Evolutionary conservation across 1,140 invertebrate species (phyloP), one percentile per base, ranked within the genome.

Genomic region (Drosophila sechellia): DNA sequence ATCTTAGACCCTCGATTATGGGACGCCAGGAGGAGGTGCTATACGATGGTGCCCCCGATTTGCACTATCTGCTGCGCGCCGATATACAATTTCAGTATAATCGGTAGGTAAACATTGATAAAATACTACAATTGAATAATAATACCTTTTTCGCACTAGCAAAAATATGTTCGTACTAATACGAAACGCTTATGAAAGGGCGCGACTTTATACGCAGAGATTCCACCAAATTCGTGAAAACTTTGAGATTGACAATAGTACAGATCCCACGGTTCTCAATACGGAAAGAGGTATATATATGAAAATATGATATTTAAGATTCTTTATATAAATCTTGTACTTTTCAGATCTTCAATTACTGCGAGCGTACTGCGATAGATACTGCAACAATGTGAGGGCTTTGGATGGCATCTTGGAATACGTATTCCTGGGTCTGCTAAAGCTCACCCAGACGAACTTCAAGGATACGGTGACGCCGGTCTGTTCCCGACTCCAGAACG

Each of bases 391-490:
- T 92, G 92, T 95, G 58, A 90, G 93, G 1, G 86, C 92, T 5
- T 94, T 96, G 27, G 93, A 95, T 55, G 93, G 93, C 12, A 95
- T 97, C 20, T 93, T 94, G 12, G 93, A 94, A 45, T 93, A 93
- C 54, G 93, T 96, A 66, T 93, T 93, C 0, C 70, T 95, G 5
- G 97, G 97, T 1, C 91, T 97, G 27, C 90, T 97, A 43, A 93
- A 95, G 56, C 84, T 98, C 5, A 94, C 95, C 64, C 93, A 96
- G 15, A 87, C 92, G n/a, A 94, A 94, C 37, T 96, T 97, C 83
- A 96, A 96, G 92, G 93, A 94, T 20, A 92, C 94, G 20, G 94
- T 96, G 20, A 93, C 95, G 12, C 95, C 96, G 0, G 95, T 95
- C 45, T 96, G 96, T 2, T 92, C 93, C 5, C 91, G 94, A 56